Percentiles rank a stretch among this genome's conserved stretches.
phyloP scores from a whole-genome alignment of 1,140 invertebrate species.

The Spodoptera litura region DNA sequence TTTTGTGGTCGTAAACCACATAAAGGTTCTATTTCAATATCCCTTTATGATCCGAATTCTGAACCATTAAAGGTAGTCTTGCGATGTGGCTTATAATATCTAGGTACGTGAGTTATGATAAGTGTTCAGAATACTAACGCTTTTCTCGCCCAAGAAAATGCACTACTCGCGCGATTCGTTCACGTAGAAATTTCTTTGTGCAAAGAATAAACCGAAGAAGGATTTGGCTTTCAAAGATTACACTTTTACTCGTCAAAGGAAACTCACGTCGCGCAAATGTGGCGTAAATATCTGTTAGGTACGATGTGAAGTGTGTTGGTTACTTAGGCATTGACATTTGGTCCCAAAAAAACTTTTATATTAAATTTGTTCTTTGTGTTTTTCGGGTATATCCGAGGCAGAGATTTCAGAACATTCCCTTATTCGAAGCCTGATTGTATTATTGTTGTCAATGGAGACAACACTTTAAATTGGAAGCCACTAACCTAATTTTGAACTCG shows the following conservation, averaged over 20 bases:
- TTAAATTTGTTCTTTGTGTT: conserved; percentile 33
- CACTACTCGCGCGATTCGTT: conserved; percentile 5
- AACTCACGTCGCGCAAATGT: conserved; percentile 10
- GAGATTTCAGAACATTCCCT: background rate
- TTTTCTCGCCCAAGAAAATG: background rate
- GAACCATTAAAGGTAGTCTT: no score
- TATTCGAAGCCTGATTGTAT: conserved; percentile 14
- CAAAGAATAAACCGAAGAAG: background rate
- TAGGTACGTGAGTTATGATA: no score
- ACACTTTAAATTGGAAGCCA: conserved; percentile 15
- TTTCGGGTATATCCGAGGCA: background rate
- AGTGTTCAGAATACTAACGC: background rate
- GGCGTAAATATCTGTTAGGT: background rate
- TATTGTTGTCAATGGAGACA: conserved; percentile 1
- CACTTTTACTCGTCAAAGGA: conserved; percentile 17
- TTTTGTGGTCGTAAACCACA: no score
- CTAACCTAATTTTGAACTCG: conserved; percentile 22
- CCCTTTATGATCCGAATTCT: no score
- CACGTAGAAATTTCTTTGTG: conserved; percentile 15
- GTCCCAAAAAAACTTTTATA: conserved; percentile 21
- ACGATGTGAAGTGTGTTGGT: conserved; percentile 1
- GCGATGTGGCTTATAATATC: no score
- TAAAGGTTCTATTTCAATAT: no score
- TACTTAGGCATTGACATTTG: conserved; percentile 2
- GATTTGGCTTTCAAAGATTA: conserved; percentile 17